A percentile compares a stretch with the other conserved stretches of the same genome.
These are phyloP conservation scores for Mesorhabditis spiculigera DNA, from an alignment of 2,888 invertebrate genomes.

Conservation along the genomic window DNA sequence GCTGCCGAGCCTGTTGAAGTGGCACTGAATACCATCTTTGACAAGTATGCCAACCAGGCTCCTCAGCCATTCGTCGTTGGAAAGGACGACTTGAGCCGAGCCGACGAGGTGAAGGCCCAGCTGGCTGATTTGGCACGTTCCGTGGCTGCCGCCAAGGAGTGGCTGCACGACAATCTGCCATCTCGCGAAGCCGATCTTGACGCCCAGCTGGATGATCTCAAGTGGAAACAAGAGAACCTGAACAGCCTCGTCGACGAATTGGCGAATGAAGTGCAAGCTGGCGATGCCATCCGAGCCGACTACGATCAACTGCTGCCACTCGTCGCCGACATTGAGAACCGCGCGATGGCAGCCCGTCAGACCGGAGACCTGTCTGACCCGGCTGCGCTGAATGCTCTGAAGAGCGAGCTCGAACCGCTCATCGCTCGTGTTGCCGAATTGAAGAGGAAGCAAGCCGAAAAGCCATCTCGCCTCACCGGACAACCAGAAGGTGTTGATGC, in stretches of 20 bases:
- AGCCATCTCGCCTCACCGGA: constrained; percentile 3
- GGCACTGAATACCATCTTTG: constrained; percentile 6
- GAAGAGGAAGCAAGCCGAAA: not conserved
- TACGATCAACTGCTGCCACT: not conserved
- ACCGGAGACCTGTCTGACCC: constrained; percentile 7
- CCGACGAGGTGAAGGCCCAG: constrained; percentile 5
- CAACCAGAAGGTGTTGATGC: constrained; percentile 21
- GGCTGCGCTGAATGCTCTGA: constrained; percentile 20
- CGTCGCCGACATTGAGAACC: not conserved
- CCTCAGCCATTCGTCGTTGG: not conserved
- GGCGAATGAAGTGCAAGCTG: constrained; percentile 2
- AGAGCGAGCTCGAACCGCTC: constrained; percentile 17
- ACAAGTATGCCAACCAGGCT: constrained; percentile 2
- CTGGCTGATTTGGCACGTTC: constrained; percentile 2
- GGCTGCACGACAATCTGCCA: constrained; percentile 6
- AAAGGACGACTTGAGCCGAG: not conserved
- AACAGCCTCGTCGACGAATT: not conserved
- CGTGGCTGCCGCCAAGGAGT: constrained; percentile 6
- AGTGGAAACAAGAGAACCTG: not conserved
- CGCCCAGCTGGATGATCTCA: not conserved
- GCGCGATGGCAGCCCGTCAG: not conserved
- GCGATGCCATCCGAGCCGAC: not conserved
- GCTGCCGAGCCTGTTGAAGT: constrained; percentile 9
- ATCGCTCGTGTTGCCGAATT: constrained; percentile 17
- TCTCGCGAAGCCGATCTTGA: constrained; percentile 5